Conservation (phyloP, 2,113 vertebrate genomes). For the Engraulis encrasicolus region DNA sequence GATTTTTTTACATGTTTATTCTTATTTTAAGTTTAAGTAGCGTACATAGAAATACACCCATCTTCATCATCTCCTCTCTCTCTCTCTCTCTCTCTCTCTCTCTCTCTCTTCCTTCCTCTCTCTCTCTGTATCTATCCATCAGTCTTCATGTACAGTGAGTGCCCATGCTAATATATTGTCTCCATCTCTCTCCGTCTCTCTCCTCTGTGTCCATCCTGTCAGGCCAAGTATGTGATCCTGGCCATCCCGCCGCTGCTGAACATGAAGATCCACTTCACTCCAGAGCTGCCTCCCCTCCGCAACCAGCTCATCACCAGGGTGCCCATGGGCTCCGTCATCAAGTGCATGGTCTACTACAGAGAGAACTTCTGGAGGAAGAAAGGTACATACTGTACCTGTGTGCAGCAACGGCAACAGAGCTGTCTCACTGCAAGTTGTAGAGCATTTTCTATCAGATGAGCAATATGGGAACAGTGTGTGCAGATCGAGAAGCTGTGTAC, state of each 20-base stretch:
- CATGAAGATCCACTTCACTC: constrained; percentile 93
- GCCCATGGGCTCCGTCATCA: constrained; percentile 96
- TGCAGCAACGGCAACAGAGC: too few relatives aligned
- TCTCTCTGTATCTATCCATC: background rate
- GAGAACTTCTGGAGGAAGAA: constrained; percentile 96
- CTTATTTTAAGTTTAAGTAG: too few relatives aligned
- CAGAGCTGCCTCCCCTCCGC: constrained; percentile 88
- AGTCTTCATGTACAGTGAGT: background rate
- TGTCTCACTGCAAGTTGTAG: too few relatives aligned
- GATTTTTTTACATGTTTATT: too few relatives aligned
- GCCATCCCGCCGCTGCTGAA: constrained; percentile 86
- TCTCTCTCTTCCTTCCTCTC: background rate
- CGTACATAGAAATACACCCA: too few relatives aligned
- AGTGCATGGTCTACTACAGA: constrained; percentile 95
- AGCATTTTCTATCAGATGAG: too few relatives aligned
- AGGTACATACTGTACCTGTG: too few relatives aligned
- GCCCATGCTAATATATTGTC: background rate
- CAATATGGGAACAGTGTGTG: too few relatives aligned
- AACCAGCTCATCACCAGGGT: constrained; percentile 92
- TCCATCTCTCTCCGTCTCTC: background rate
- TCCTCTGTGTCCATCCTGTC: background rate
- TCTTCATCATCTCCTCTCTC: background rate
- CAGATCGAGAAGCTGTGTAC: too few relatives aligned
- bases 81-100: background rate
- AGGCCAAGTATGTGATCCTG: constrained; percentile 88